Base-by-base conservation (phyloP, 92 coral and sea anemone genomes). In the Zoanthus sansibaricus region DNA sequence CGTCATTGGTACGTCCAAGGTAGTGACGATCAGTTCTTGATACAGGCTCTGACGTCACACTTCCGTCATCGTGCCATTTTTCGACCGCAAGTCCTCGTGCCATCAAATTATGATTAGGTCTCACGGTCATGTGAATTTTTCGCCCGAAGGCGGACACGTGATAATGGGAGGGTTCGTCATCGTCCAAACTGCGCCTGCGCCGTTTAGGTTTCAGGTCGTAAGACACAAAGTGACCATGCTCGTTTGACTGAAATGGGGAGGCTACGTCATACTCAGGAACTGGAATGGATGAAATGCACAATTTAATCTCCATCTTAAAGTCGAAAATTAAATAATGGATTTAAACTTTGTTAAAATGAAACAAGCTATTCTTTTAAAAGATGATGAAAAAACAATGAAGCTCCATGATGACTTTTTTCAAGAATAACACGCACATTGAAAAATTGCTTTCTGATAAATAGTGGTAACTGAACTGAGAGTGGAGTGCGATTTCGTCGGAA, bases 251-350 rank as follows among this genome's bases (percentile, higher is more conserved):
- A 67, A 84, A 84, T 51, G 96, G 94, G 30, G 62, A 85, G 9
- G 91, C 66, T 45, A 93, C 87, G 84, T 93, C 94, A 69, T 93
- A 93, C 56, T 93, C 96, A 12, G 96, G 96, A 77, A 93, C 96
- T 93, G 21, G 44, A 70, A 68, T 9, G 56, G 0, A 11, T 20
- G 31, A 51, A 49, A 14, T 1, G 55, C 55, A 1, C 55, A 49
- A 49, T 37, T 37, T 37, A 49, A 49, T 49, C 8, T 37, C 55
- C 6, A 49, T 2, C 4, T 49, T 49, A 49, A 49, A 1, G 12
- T 49, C 12, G 12, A 49, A 48, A 49, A 11, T 49, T 7, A 49
- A 7, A 49, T 2, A 49, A 0, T 7, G 12, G 55, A 49, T 49
- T 49, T 49, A 49, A 49, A 49, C 9, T 0, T 49, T 7, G 4